Conservation (phyloP, 2,888 invertebrate species). For the Zeuzera pyrina region DNA sequence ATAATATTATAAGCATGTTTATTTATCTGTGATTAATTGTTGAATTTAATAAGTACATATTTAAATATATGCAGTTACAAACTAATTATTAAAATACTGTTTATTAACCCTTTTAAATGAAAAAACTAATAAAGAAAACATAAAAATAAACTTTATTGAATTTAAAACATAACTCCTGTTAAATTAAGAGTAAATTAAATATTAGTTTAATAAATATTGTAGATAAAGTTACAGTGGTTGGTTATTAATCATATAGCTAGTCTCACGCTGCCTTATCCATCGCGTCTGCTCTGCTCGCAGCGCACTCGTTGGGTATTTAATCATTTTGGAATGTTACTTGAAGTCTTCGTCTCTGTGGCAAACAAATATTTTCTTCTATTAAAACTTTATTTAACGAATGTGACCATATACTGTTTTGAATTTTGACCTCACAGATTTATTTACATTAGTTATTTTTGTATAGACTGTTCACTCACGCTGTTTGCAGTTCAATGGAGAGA, state of each 20-base stretch:
- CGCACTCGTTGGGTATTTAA: constrained; percentile 21
- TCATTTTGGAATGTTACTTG: constrained; percentile 70
- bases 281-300: constrained; percentile 12
- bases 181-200: constrained; percentile 38
- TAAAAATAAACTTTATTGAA: constrained; percentile 68
- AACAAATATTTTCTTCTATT: constrained; percentile 55
- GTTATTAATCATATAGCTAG: neutral
- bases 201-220: constrained; percentile 34
- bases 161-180: constrained; percentile 47
- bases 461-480: no score
- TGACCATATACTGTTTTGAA: neutral
- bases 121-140: constrained; percentile 57
- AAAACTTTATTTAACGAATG: constrained; percentile 24
- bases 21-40: neutral
- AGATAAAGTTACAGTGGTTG: neutral
- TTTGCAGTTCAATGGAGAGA: no score
- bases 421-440: no score
- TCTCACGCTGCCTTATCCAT: constrained; percentile 18
- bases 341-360: constrained; percentile 67
- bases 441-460: no score
- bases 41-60: constrained; percentile 6
- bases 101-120: constrained; percentile 26
- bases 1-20: no score
- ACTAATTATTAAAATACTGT: constrained; percentile 6
- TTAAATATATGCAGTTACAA: constrained; percentile 13